These are phyloP conservation scores for Eremobia ochroleuca DNA, from an alignment of 2,888 invertebrate species.

Conservation along the genomic window DNA sequence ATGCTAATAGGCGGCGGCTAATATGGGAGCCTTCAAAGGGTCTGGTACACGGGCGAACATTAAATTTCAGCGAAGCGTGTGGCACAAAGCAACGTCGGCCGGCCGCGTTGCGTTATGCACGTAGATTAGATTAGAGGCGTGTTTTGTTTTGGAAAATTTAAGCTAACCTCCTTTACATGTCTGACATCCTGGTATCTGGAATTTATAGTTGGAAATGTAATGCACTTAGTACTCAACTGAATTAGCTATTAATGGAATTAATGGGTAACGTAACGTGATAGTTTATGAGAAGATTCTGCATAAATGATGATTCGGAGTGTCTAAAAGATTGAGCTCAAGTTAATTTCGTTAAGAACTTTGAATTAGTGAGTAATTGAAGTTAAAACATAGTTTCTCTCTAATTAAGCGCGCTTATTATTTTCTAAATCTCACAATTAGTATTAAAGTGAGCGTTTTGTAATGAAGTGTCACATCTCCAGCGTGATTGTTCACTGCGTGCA, in stretches of 20 bases:
- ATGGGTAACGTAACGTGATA: conserved; percentile 23
- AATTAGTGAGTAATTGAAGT: conserved; percentile 46
- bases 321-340: conserved; percentile 35
- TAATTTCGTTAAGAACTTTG: conserved; percentile 50
- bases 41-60: conserved; percentile 78
- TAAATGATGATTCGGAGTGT: conserved; percentile 36
- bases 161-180: conserved; percentile 49
- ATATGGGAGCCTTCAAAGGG: conserved; percentile 87
- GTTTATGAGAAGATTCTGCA: conserved; percentile 29
- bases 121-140: conserved; percentile 79
- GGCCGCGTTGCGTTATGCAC: conserved; percentile 65
- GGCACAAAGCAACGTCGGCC: conserved; percentile 75
- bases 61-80: conserved; percentile 83
- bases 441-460: conserved; percentile 60
- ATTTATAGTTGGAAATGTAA: conserved; percentile 45
- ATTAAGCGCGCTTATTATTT: conserved; percentile 31
- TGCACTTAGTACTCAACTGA: conserved; percentile 34
- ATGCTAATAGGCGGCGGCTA: conserved; percentile 87
- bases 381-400: conserved; percentile 27
- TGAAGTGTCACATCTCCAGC: conserved; percentile 73
- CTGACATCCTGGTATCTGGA: conserved; percentile 49
- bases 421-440: conserved; percentile 53
- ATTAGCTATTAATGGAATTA: conserved; percentile 39
- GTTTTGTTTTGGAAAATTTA: conserved; percentile 65
- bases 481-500: conserved; percentile 79